Evolutionary conservation across 2,888 invertebrate species (phyloP).

Genomic region (Boloria selene): DNA sequence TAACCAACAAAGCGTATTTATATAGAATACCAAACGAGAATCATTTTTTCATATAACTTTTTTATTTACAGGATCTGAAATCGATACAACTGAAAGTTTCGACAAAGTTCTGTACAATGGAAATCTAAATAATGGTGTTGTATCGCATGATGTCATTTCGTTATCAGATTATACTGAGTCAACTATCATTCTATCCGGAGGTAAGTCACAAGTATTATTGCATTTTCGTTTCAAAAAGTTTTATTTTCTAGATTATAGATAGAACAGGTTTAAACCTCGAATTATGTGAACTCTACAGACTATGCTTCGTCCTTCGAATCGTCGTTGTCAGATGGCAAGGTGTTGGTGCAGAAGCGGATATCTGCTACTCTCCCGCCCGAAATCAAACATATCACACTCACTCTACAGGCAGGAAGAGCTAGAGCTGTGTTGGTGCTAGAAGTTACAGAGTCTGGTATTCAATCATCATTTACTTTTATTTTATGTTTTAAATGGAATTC

Average conservation of each 20-base stretch:
- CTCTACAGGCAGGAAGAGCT: conserved; percentile 54
- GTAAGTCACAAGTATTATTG: conserved; percentile 45
- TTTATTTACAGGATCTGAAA: conserved; percentile 24
- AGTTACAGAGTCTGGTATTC: too few species aligned
- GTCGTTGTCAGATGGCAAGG: conserved; percentile 44
- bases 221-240: neutral
- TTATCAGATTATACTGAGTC: conserved; percentile 52
- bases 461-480: too few species aligned
- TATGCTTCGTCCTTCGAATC: conserved; percentile 33
- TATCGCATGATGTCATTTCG: conserved; percentile 60
- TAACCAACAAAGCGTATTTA: neutral
- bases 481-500: too few species aligned
- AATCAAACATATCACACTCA: conserved; percentile 50
- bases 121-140: conserved; percentile 45
- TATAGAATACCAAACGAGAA: neutral
- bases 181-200: conserved; percentile 53
- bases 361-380: conserved; percentile 48
- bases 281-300: neutral
- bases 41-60: conserved; percentile 21
- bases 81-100: conserved; percentile 47
- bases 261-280: neutral
- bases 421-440: conserved; percentile 53
- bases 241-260: neutral
- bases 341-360: conserved; percentile 46
- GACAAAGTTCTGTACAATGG: conserved; percentile 61